Base-by-base conservation (phyloP, 2,888 invertebrate genomes). In the Tryphoninae sp. region DNA sequence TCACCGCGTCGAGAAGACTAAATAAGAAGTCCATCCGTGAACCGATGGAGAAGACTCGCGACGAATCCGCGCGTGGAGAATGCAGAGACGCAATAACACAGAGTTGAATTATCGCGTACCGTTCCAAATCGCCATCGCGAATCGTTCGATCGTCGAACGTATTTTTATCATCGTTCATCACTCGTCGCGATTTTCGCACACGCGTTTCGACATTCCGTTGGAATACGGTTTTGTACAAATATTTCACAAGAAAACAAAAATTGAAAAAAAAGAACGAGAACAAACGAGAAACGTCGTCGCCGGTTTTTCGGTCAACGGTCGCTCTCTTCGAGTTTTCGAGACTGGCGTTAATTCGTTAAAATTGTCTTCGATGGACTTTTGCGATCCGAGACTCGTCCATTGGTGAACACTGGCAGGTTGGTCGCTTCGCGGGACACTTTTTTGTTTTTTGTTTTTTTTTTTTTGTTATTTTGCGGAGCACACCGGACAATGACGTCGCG, bases 61-160 rank as follows among this genome's bases (percentile, higher is more conserved):
- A 59, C 64, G 53, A 64, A 73, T 69, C 68, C 59, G 22, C 82
- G 81, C 82, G 83, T 78, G 79, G 71, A 42, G 53, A 68, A 55
- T 11, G 33, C 19, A 53, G n/a, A 61, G 22, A 42, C 8, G 23
- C 40, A 62, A 16, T 55, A 16, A 19, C 53, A 55, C 55, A 19
- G 7, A 19, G 13, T 6, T 2, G 45, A 45, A 45, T 45, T 45
- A 45, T 45, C 45, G 45, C 45, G 45, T 13, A 45, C 9, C 11
- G 45, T 45, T 45, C 11, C 11, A 45, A 45, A 13, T 45, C 13
- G 13, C 45, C 45, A 45, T 45, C 9, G 9, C 45, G 13, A 45
- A 45, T 13, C 13, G 13, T 6, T 45, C 45, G 13, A 45, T 45
- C 13, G 45, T 45, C 9, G 9, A 13, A 45, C 13, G 2, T 45